Evolutionary conservation across 2,797 vertebrate genomes (phyloP).

Genomic region (Channallabes apus): DNA sequence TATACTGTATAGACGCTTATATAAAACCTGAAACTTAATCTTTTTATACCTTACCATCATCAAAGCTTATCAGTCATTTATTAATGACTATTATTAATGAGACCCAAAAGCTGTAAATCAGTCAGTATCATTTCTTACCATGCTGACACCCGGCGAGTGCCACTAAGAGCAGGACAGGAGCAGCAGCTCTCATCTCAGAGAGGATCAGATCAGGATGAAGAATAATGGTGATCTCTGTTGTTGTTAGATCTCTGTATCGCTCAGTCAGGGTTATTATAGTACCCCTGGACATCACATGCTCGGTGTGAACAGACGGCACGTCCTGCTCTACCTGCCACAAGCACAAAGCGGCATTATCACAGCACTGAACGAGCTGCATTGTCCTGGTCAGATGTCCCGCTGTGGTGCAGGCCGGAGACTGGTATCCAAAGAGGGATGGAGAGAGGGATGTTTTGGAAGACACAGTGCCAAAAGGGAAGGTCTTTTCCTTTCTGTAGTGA

Average conservation of each 20-base stretch:
- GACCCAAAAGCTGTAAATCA: neutral
- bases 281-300: slow-evolving; percentile 69
- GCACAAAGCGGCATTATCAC: slow-evolving; percentile 75
- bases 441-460: slow-evolving; percentile 15
- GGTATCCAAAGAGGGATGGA: slow-evolving; percentile 15
- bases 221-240: slow-evolving; percentile 17
- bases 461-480: neutral
- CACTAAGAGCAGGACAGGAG: slow-evolving; percentile 63
- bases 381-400: slow-evolving; percentile 68
- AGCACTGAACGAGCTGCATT: slow-evolving; percentile 68
- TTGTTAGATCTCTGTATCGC: slow-evolving; percentile 28
- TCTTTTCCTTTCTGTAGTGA: neutral
- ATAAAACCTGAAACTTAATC: neutral
- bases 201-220: slow-evolving; percentile 25
- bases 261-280: slow-evolving; percentile 66
- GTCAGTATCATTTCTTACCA: slow-evolving; percentile 62
- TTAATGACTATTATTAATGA: too few relatives aligned
- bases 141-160: slow-evolving; percentile 64
- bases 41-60: neutral
- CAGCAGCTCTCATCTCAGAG: slow-evolving; percentile 66
- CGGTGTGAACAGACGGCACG: slow-evolving; percentile 63
- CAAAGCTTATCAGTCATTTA: neutral
- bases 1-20: neutral
- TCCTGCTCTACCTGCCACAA: slow-evolving; percentile 70
- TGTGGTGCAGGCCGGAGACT: slow-evolving; percentile 55